Conservation (phyloP, 2,113 vertebrate genomes). For the Struthio camelus region DNA sequence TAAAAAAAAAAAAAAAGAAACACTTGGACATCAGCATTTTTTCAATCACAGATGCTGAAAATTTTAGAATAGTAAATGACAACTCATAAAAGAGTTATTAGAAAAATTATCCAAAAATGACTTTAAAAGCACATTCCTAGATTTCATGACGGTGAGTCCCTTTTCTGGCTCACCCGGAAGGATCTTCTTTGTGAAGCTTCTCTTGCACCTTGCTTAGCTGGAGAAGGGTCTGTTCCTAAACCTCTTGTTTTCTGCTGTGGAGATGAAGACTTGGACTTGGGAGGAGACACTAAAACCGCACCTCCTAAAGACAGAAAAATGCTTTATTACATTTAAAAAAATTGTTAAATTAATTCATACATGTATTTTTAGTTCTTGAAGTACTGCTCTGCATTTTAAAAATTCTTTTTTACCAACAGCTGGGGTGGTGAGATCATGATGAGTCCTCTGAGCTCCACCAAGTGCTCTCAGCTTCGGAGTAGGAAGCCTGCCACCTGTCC, state of each 20-base stretch:
- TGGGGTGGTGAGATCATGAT: slow-evolving; percentile 82
- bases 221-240: slow-evolving; percentile 44
- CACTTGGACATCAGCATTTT: neutral
- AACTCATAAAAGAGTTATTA: neutral
- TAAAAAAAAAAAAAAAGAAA: neutral
- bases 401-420: slow-evolving; percentile 74
- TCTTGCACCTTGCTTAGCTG: slow-evolving; percentile 45
- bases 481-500: slow-evolving; percentile 74
- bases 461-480: slow-evolving; percentile 75
- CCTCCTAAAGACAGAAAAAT: slow-evolving; percentile 72
- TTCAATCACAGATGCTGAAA: neutral
- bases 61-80: neutral
- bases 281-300: slow-evolving; percentile 80
- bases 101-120: neutral
- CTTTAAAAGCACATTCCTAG: neutral
- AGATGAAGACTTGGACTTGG: slow-evolving; percentile 64
- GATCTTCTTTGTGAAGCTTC: slow-evolving; percentile 33
- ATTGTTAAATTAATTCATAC: neutral
- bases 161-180: slow-evolving; percentile 55
- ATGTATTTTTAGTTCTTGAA: neutral
- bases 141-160: neutral
- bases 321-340: neutral
- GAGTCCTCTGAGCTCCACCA: slow-evolving; percentile 74
- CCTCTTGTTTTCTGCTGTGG: slow-evolving; percentile 52
- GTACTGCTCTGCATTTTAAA: neutral